A percentile compares a stretch with the other conserved stretches of the same genome.
Evolutionary conservation across 2,888 invertebrate species (phyloP).

Genomic region (Temnothorax ravouxi): DNA sequence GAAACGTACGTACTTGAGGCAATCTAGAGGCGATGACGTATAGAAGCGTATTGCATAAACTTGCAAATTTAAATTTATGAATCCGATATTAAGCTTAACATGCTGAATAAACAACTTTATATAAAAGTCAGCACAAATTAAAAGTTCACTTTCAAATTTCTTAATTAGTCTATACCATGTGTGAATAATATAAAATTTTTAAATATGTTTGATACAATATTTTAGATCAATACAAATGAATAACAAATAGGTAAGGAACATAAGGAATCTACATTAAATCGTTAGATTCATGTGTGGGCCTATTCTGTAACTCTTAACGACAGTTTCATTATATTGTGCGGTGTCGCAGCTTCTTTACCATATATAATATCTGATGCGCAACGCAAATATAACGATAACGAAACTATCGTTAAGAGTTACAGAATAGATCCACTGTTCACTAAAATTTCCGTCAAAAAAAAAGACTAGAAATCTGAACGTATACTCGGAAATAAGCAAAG

Average conservation of each 20-base stretch:
- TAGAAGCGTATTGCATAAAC: conserved; percentile 14
- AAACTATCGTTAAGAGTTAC: too few relatives aligned
- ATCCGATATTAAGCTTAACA: background rate
- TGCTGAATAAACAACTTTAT: conserved; percentile 2
- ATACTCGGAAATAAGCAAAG: background rate
- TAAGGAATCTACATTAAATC: background rate
- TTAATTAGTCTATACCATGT: background rate
- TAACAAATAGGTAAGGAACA: background rate
- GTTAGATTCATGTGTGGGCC: background rate
- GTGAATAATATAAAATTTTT: background rate
- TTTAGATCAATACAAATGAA: background rate
- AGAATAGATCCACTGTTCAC: background rate
- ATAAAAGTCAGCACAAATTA: conserved; percentile 1
- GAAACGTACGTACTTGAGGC: conserved; percentile 9
- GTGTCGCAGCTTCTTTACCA: too few relatives aligned
- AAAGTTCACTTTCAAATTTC: background rate
- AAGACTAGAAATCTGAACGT: background rate
- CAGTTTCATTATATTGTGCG: too few relatives aligned
- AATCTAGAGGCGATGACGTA: conserved; percentile 13
- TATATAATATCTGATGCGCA: too few relatives aligned
- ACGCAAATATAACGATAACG: too few relatives aligned
- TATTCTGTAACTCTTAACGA: too few relatives aligned
- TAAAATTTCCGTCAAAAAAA: background rate
- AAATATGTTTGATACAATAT: background rate
- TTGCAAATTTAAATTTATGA: conserved; percentile 27